Conservation (phyloP, 2,888 invertebrate species). For the Carterocephalus palaemon region DNA sequence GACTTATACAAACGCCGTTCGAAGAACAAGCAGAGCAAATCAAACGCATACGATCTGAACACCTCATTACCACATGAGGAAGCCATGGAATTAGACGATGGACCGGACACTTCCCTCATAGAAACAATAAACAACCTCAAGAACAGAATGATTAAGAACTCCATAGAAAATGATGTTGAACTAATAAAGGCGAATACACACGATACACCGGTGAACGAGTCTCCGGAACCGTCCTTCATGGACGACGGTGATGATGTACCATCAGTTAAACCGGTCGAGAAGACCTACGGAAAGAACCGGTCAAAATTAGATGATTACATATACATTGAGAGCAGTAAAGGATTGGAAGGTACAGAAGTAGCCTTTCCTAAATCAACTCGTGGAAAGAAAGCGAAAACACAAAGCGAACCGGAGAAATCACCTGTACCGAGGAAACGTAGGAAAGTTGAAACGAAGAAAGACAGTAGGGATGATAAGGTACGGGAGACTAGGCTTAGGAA, state of each 20-base stretch:
- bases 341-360: constrained; percentile 58
- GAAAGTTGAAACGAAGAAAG: constrained; percentile 50
- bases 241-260: constrained; percentile 56
- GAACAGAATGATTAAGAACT: constrained; percentile 57
- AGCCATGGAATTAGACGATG: constrained; percentile 37
- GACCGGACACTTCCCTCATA: constrained; percentile 44
- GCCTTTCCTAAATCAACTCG: constrained; percentile 58
- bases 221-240: constrained; percentile 43
- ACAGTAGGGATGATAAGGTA: constrained; percentile 37
- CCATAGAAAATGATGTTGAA: constrained; percentile 67
- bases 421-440: constrained; percentile 64
- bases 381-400: constrained; percentile 47
- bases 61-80: constrained; percentile 40
- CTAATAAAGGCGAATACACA: constrained; percentile 63
- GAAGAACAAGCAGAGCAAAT: constrained; percentile 61
- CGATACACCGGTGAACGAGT: constrained; percentile 53
- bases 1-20: constrained; percentile 69
- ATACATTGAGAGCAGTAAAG: constrained; percentile 64
- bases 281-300: constrained; percentile 63
- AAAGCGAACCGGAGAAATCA: constrained; percentile 42
- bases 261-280: constrained; percentile 63
- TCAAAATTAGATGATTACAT: constrained; percentile 68
- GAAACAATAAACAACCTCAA: constrained; percentile 59
- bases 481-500: constrained; percentile 34
- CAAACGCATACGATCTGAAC: constrained; percentile 48